A percentile compares a stretch with the other conserved stretches of the same genome.
These are phyloP conservation scores for Eueremaeus valkanovi DNA, from an alignment of 2,888 invertebrate genomes.

Conservation along the genomic window DNA sequence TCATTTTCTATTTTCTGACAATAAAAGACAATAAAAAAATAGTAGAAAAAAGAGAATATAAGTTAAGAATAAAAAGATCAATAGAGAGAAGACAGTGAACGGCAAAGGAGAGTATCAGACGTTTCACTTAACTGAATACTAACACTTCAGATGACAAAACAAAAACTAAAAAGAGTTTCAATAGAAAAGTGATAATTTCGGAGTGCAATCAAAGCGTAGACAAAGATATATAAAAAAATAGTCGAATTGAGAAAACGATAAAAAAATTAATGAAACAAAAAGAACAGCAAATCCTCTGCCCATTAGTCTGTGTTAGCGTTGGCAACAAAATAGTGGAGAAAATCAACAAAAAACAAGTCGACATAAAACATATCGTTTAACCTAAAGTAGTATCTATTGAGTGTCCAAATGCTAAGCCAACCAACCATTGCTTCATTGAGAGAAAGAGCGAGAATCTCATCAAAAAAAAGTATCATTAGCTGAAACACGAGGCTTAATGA, in stretches of 20 bases:
- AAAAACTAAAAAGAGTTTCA: neutral
- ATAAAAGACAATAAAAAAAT: too few relatives aligned
- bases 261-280: too few relatives aligned
- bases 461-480: slow-evolving; percentile 3
- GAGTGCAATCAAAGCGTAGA: too few relatives aligned
- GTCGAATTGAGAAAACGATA: too few relatives aligned
- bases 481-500: slow-evolving; percentile 2
- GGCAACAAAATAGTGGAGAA: neutral
- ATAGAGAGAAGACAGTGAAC: neutral
- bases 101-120: neutral
- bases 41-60: too few relatives aligned
- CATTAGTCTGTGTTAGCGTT: neutral
- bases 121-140: slow-evolving; percentile 9
- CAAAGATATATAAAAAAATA: too few relatives aligned
- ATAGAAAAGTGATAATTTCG: neutral
- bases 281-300: too few relatives aligned
- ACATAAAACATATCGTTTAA: slow-evolving; percentile 2
- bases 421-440: neutral
- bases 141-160: slow-evolving; percentile 4
- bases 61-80: neutral
- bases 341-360: neutral
- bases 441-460: neutral
- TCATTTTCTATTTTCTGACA: too few relatives aligned
- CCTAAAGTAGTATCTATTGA: neutral
- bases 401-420: slow-evolving; percentile 2